Conservation (phyloP, 2,113 vertebrate species). For the Myiopsitta monachus region DNA sequence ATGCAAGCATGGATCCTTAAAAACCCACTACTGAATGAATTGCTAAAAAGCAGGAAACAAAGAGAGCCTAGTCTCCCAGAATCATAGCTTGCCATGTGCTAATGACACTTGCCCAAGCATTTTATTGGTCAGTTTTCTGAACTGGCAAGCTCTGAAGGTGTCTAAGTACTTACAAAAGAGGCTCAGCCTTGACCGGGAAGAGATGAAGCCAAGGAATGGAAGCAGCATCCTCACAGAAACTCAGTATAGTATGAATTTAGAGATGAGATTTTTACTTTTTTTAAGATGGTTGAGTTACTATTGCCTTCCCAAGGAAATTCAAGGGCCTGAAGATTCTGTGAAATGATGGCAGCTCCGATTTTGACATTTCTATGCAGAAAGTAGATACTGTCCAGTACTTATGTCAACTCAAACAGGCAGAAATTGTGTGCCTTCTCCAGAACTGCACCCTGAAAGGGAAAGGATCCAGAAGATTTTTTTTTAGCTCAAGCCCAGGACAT, state of each 20-base stretch:
- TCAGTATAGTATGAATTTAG: neutral
- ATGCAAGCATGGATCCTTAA: neutral
- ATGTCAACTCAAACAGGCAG: neutral
- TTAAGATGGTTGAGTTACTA: neutral
- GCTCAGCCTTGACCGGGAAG: neutral
- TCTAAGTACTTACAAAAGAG: neutral
- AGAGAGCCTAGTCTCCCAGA: neutral
- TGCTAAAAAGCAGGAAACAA: neutral
- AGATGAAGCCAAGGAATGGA: neutral
- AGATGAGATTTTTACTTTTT: neutral
- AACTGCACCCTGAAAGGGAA: neutral
- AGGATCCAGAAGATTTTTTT: neutral
- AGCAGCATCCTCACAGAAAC: neutral
- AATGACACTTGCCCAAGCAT: neutral
- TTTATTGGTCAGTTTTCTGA: neutral
- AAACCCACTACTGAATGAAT: neutral
- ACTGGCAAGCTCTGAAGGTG: neutral
- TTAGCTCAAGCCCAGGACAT: neutral
- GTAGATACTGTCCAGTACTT: neutral
- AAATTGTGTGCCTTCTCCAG: neutral
- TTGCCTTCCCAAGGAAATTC: neutral
- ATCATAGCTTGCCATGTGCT: neutral
- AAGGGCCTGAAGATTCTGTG: neutral
- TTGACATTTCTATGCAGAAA: neutral
- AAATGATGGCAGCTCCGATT: neutral